Base-by-base conservation (phyloP, 2,113 vertebrate species). In the Pterophyllum scalare region DNA sequence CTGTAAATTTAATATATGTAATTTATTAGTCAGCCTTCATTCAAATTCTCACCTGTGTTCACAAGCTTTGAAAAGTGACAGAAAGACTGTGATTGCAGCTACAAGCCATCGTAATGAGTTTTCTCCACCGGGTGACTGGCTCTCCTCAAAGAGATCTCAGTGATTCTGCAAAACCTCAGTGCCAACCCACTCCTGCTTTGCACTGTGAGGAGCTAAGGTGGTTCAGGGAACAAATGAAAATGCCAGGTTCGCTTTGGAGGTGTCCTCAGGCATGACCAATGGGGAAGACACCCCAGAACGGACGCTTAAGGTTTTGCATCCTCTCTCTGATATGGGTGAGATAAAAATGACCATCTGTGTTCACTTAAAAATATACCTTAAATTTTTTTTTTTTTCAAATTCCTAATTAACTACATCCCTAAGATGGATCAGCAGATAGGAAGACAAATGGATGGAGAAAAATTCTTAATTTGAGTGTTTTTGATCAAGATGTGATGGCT, bases 261-360 rank as follows among this genome's bases (percentile, higher is more conserved):
- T 52, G 67, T 86, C 46, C 40, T 85, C 80, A 22, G 70, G 56
- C 79, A 65, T 81, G 84, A 91, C 76, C 35, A 74, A 81, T 31
- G 40, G 35, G 35, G 26, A 82, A 58, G 75, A 81, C 56, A 19
- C 40, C 22, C 46, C 40, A 65, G 54, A 65, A 82, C 59, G 57
- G 64, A 86, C 75, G 79, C 78, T 79, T 17, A 52, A 79, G 59
- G 31, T 22, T 65, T 60, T 74, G 22, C 20, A 78, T 77, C 12
- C 19, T 57, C 49, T 12, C 80, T 72, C 46, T 72, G 31, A 19
- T 49, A 67, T 4, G 5, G 5, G 43, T 76, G 52, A 65, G 26
- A 26, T 24, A 24, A 40, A 57, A 75, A 72, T 24, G 2, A 62
- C 11, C 20, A 33, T 80, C 60, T 72, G 17, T 76, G 11, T 22